Evolutionary conservation across 1,140 invertebrate genomes (phyloP).

Genomic region (Bombus polaris): DNA sequence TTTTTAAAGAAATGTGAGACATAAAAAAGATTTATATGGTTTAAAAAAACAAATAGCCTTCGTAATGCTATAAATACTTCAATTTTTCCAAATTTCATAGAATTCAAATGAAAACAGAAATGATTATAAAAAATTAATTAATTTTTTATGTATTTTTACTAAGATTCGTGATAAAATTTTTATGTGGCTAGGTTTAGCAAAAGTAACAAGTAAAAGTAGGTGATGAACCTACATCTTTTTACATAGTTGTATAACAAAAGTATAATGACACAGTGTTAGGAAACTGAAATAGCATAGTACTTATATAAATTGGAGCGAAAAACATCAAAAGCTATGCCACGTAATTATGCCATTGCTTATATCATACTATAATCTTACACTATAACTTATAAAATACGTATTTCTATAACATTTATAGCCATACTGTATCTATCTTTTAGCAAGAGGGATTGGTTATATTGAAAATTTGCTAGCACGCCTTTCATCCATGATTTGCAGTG

Average conservation of each 20-base stretch:
- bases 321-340: background rate
- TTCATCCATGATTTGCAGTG: background rate
- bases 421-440: background rate
- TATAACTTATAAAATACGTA: background rate
- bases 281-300: background rate
- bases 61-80: background rate
- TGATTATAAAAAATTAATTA: no score
- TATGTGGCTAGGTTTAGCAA: no score
- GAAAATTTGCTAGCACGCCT: background rate
- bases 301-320: background rate
- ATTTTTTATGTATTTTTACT: no score
- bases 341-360: background rate
- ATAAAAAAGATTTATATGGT: no score
- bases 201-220: no score
- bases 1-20: no score
- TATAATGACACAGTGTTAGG: background rate
- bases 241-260: no score
- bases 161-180: no score
- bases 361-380: background rate
- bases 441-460: background rate
- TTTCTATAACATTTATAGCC: background rate
- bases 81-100: background rate
- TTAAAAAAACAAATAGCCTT: background rate
- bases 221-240: background rate
- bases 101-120: background rate